Conservation (phyloP, 2,797 vertebrate genomes). For the Myotis findleyi region DNA sequence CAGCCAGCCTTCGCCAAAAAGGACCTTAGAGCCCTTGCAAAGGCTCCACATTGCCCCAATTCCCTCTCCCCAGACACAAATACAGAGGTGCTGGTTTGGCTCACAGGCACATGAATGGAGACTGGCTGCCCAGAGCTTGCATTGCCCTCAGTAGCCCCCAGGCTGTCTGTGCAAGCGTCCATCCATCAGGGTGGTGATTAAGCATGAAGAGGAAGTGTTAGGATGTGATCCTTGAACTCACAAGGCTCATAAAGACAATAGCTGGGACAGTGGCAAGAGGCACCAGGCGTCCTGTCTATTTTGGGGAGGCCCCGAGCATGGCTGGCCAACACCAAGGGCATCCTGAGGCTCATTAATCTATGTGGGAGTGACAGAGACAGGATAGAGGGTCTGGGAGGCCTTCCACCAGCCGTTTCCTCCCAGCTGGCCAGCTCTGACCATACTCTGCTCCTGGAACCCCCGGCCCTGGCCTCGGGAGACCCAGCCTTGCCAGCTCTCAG, state of each 20-base stretch:
- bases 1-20: background rate
- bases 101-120: background rate
- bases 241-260: slow-evolving; percentile 90
- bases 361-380: slow-evolving; percentile 91
- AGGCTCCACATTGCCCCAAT: background rate
- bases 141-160: background rate
- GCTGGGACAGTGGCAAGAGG: slow-evolving; percentile 87
- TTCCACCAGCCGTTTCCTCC: slow-evolving; percentile 84
- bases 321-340: slow-evolving; percentile 84
- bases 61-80: background rate
- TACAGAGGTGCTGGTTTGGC: background rate
- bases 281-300: slow-evolving; percentile 88
- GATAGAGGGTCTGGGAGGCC: slow-evolving; percentile 93
- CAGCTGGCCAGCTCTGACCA: slow-evolving; percentile 75
- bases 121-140: background rate
- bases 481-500: slow-evolving; percentile 81
- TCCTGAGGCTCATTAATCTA: slow-evolving; percentile 88
- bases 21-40: background rate
- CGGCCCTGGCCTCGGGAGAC: slow-evolving; percentile 84
- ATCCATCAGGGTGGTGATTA: slow-evolving; percentile 86
- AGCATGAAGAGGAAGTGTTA: slow-evolving; percentile 88
- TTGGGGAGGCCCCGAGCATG: slow-evolving; percentile 84
- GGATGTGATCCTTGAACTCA: slow-evolving; percentile 87
- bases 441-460: slow-evolving; percentile 79
- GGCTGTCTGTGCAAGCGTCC: background rate